These are phyloP conservation scores for Centrocercus urophasianus DNA, from an alignment of 2,113 vertebrate species.

Conservation along the genomic window DNA sequence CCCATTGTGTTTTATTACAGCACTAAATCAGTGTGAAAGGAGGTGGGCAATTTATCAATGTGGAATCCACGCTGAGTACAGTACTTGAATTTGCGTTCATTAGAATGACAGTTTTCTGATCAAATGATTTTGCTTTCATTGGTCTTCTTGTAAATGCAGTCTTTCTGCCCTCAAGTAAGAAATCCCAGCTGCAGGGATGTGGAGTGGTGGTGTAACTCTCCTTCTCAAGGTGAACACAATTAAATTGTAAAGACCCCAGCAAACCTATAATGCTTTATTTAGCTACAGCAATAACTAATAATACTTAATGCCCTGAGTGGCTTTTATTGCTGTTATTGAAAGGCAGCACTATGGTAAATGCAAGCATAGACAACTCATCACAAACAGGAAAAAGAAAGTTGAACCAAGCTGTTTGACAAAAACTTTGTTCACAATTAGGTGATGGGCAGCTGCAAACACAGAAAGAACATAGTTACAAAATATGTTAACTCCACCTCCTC, in stretches of 20 bases:
- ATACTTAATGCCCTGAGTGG: neutral
- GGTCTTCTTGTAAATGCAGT: slow-evolving; percentile 4
- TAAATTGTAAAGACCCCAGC: slow-evolving; percentile 5
- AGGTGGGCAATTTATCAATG: neutral
- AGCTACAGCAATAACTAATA: neutral
- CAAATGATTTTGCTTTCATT: neutral
- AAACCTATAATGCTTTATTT: neutral
- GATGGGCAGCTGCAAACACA: neutral
- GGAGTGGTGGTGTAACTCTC: neutral
- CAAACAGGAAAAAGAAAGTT: neutral
- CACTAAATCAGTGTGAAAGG: slow-evolving; percentile 15
- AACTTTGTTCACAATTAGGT: neutral
- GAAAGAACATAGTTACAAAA: neutral
- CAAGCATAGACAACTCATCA: neutral
- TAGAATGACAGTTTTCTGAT: slow-evolving; percentile 29
- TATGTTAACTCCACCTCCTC: neutral
- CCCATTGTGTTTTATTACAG: neutral
- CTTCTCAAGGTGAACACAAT: slow-evolving; percentile 34
- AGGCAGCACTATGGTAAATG: neutral
- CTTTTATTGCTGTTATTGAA: neutral
- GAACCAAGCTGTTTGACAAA: neutral
- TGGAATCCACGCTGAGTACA: neutral
- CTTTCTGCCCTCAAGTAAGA: neutral
- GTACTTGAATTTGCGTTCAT: neutral
- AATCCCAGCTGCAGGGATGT: neutral